phyloP scores from a whole-genome alignment of 2,888 invertebrate genomes.

The Deroplatys truncata region DNA sequence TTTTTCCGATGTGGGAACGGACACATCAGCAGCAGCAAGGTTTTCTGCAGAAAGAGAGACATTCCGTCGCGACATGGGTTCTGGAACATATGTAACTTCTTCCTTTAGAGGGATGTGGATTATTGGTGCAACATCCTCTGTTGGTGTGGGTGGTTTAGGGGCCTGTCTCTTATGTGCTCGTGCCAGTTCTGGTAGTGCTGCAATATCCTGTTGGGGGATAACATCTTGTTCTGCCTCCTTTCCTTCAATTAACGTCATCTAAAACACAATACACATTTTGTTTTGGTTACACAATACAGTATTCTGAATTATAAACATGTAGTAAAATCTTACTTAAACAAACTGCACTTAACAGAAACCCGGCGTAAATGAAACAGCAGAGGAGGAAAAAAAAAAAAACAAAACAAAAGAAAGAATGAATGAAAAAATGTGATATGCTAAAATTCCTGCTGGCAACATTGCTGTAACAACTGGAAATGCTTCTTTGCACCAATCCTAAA shows the following conservation, averaged over 20 bases:
- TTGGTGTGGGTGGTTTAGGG: slow-evolving; percentile 60
- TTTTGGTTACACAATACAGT: not conserved
- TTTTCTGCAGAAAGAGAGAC: slow-evolving; percentile 75
- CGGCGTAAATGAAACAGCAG: too few species aligned
- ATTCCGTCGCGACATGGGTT: slow-evolving; percentile 64
- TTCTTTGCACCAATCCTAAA: too few species aligned
- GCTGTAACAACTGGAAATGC: too few species aligned
- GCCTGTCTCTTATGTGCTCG: slow-evolving; percentile 61
- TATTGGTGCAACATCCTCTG: slow-evolving; percentile 41
- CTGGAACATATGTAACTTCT: slow-evolving; percentile 48
- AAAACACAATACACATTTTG: not conserved
- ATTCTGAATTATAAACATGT: not conserved
- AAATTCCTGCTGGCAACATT: too few species aligned
- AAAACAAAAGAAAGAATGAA: too few species aligned
- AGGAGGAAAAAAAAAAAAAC: too few species aligned
- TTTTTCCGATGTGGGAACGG: slow-evolving; percentile 42
- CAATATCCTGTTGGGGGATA: not conserved
- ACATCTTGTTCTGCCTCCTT: not conserved
- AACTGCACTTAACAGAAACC: too few species aligned
- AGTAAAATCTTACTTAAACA: too few species aligned
- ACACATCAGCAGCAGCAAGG: slow-evolving; percentile 42
- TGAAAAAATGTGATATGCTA: too few species aligned
- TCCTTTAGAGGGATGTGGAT: slow-evolving; percentile 58
- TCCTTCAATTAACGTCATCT: not conserved
- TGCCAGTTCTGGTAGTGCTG: not conserved